Conservation (phyloP, 2,888 invertebrate species). For the Lepetodrilus schrolli region DNA sequence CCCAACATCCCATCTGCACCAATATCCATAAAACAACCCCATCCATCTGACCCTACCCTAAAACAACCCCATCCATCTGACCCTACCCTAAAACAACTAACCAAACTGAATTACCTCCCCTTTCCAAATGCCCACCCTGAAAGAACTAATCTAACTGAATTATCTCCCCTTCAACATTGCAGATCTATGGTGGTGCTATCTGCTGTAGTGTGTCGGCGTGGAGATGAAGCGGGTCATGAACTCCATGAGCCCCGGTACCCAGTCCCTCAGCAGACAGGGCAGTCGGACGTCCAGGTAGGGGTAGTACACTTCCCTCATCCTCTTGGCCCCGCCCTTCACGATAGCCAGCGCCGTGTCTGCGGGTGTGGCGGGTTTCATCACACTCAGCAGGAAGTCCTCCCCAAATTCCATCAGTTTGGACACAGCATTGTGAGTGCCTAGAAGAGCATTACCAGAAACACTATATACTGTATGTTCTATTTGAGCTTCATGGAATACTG, state of each 20-base stretch:
- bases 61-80: no score
- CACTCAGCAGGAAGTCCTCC: conserved; percentile 48
- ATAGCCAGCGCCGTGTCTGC: conserved; percentile 68
- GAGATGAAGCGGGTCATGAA: conserved; percentile 44
- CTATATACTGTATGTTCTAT: no score
- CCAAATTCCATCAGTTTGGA: conserved; percentile 53
- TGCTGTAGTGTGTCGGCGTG: conserved; percentile 38
- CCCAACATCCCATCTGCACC: no score
- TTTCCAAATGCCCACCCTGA: no score
- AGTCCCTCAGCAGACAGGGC: conserved; percentile 51
- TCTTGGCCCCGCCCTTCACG: conserved; percentile 60
- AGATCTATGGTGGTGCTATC: background rate
- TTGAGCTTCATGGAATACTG: no score
- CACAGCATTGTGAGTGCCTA: conserved; percentile 69
- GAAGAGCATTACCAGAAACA: background rate
- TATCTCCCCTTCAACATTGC: no score
- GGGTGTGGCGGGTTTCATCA: conserved; percentile 55
- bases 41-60: no score
- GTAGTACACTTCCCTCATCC: conserved; percentile 62
- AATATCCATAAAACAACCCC: no score
- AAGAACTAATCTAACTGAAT: no score
- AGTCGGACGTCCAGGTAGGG: conserved; percentile 54
- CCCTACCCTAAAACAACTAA: no score
- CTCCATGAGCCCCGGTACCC: conserved; percentile 53
- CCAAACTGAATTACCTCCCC: no score